Base-by-base conservation (phyloP, 2,113 vertebrate genomes). In the Lucifuga dentata region DNA sequence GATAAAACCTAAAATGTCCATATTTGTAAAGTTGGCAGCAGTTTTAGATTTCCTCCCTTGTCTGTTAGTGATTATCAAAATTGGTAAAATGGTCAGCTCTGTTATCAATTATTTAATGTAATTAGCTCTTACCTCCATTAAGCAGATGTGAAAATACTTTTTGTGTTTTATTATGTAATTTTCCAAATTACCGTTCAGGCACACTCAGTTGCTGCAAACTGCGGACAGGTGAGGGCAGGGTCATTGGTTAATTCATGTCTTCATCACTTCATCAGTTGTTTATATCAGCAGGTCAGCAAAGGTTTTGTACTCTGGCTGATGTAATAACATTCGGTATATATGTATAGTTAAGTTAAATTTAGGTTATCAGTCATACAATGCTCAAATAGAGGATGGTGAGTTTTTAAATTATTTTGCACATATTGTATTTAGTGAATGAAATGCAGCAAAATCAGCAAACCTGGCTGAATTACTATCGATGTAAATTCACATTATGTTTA, bases 21-120 rank as follows among this genome's bases (percentile, higher is more conserved):
- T 68, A 29, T 29, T 92, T 90, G 88, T 88, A 91, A 84, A 76
- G 80, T 70, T 75, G 86, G 88, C 81, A 85, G 90, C 89, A 83
- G 80, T 76, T 91, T 94, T 89, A 84, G 23, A 60, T 66, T 69
- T 76, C 59, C 65, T 40, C 36, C 24, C 75, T 60, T 84, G 90
- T 92, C 93, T 95, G 93, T 94, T 95, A 94, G 93, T 93, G 91
- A 93, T 95, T 96, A 94, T 73, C 92, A 91, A 93, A 94, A 96
- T 97, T 96, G 94, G 92, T 92, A 90, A 92, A 94, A 94, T 92
- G 91, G 88, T 86, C 84, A 56, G 78, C 86, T 89, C 89, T 92
- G 92, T 95, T 96, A 96, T 93, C 95, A 95, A 94, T 95, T 94
- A 94, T 93, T 94, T 93, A 91, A 93, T 89, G 78, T 92, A 95